Percentiles rank a stretch among this genome's conserved stretches.
Conservation (phyloP, 2,888 invertebrate species). For the Drosophila macrospina region DNA sequence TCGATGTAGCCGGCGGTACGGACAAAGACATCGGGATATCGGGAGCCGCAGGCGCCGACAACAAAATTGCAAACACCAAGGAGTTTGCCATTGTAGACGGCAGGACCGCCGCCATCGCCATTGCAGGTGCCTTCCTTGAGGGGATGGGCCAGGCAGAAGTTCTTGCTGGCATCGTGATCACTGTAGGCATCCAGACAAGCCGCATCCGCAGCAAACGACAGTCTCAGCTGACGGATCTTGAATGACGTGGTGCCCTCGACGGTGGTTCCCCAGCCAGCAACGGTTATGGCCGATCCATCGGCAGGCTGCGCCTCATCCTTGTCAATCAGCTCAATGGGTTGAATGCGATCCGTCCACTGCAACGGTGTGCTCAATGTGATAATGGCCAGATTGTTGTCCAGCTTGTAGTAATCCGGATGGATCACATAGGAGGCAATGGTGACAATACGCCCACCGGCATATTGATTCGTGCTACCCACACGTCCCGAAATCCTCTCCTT, state of each 20-base stretch:
- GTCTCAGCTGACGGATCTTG: slow-evolving; percentile 66
- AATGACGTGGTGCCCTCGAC: slow-evolving; percentile 56
- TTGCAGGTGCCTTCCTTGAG: slow-evolving; percentile 79
- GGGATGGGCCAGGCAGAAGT: slow-evolving; percentile 76
- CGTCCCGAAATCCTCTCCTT: slow-evolving; percentile 68
- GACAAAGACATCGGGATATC: slow-evolving; percentile 79
- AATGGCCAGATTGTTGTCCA: slow-evolving; percentile 80
- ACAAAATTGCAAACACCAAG: slow-evolving; percentile 78
- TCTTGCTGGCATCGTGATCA: slow-evolving; percentile 46
- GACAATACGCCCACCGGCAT: slow-evolving; percentile 77
- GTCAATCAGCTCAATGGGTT: slow-evolving; percentile 63
- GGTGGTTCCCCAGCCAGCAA: slow-evolving; percentile 84
- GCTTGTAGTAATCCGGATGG: slow-evolving; percentile 68
- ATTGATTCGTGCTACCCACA: slow-evolving; percentile 84
- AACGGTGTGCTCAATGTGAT: slow-evolving; percentile 66
- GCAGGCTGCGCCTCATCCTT: slow-evolving; percentile 49
- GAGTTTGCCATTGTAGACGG: slow-evolving; percentile 70
- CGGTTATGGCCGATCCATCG: slow-evolving; percentile 56
- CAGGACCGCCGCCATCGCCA: slow-evolving; percentile 83
- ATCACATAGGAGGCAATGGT: slow-evolving; percentile 55
- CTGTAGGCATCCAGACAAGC: slow-evolving; percentile 70
- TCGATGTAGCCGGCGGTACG: slow-evolving; percentile 53
- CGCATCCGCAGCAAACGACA: slow-evolving; percentile 55
- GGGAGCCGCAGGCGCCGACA: slow-evolving; percentile 81
- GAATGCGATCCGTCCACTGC: slow-evolving; percentile 66